phyloP scores from a whole-genome alignment of 2,113 vertebrate genomes.

The Eira barbara region DNA sequence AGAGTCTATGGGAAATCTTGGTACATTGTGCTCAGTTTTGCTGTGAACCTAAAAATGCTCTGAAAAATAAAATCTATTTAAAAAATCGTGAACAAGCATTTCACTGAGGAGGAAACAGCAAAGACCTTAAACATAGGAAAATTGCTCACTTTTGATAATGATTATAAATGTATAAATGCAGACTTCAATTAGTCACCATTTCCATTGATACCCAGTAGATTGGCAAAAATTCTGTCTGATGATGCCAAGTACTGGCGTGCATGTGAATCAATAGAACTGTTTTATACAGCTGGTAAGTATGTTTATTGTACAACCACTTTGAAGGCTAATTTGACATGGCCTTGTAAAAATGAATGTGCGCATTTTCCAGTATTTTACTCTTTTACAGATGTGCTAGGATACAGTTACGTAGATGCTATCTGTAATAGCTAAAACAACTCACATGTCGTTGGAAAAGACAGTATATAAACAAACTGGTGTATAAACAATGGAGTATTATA shows the following conservation, averaged over 20 bases:
- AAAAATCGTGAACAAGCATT: not conserved
- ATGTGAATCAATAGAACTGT: not conserved
- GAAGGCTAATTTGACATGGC: not conserved
- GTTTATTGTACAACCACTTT: not conserved
- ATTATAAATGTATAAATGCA: not conserved
- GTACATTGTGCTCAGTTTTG: not conserved
- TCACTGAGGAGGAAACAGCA: not conserved
- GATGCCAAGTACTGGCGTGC: not conserved
- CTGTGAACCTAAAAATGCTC: not conserved
- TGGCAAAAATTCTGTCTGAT: not conserved
- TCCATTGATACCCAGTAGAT: not conserved
- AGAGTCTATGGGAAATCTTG: not conserved
- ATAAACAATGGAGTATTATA: not conserved
- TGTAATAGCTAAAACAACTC: not conserved
- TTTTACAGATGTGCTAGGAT: not conserved
- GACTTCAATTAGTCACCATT: not conserved
- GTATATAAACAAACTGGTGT: not conserved
- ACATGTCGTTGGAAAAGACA: not conserved
- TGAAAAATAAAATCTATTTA: not conserved
- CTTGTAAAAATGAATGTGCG: not conserved
- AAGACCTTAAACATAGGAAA: not conserved
- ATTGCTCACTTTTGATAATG: not conserved
- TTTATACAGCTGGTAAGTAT: not conserved
- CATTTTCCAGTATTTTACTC: not conserved
- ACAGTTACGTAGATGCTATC: not conserved